Base-by-base conservation (phyloP, 2,113 vertebrate species). In the Hippocampus guttulatus region DNA sequence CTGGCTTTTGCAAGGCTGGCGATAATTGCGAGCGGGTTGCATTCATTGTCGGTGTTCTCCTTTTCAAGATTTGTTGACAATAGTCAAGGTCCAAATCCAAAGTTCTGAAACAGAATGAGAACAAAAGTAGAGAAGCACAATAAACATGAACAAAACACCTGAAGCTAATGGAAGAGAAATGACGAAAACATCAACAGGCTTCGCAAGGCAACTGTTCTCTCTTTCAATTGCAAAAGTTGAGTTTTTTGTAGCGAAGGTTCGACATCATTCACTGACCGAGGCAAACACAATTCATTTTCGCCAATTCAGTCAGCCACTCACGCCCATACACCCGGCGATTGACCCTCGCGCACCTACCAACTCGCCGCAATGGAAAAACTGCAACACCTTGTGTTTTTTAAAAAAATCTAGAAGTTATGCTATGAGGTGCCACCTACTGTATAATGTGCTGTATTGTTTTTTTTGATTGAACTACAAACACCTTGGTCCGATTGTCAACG, bases 31-130 rank as follows among this genome's bases (percentile, higher is more conserved):
- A 38, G 63, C 63, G 12, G 40, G n/a, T 12, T 23, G 21, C 9
- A 14, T 64, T 41, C 33, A 64, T 43, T 14, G 38, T 64, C 15
- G 20, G 20, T 64, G 9, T n/a, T 64, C 20, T 21, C 10, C 38
- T 64, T 64, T 64, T 43, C 11, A 64, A 64, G 21, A 64, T 64
- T 64, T 43, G 11, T n/a, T 63, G 38, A 25, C 8, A 47, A 64
- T 64, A 45, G 60, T 62, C 60, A 38, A 62, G 63, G 63, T 45
- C 21, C n/a, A 5, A 64, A 21, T 21, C 33, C 40, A 64, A 43
- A 5, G 40, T 45, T 38, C 20, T 21, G 20, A 64, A 21, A 64
- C 27, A 38, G 25, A 27, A 30, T 5, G 15, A 27, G 25, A 60
- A 60, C 61, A 41, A 23, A 64, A 45, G 40, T 33, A n/a, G 27